Base-by-base conservation (phyloP, 2,113 vertebrate genomes). In the Pterophyllum scalare region DNA sequence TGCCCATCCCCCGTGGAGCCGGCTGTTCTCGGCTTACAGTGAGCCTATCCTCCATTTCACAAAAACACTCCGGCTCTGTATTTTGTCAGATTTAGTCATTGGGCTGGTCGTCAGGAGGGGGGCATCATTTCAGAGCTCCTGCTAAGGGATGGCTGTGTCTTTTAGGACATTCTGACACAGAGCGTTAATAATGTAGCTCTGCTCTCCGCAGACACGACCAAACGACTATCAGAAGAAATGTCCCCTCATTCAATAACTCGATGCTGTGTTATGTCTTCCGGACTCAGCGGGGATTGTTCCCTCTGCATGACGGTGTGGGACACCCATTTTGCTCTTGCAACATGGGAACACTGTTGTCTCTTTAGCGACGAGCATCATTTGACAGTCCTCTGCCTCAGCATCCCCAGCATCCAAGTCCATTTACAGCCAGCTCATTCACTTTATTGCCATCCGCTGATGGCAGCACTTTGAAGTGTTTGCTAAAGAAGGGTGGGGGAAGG, bases 381-480 rank as follows among this genome's bases (percentile, higher is more conserved):
- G 88, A 93, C 87, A 90, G 86, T 83, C 83, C 72, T 87, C 75
- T 89, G 81, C 77, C 86, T 91, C 91, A 83, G 84, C 88, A 87
- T 90, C 87, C 75, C 61, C 83, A 20, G 67, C 79, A 87, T 87
- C 88, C 81, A 26, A 65, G 60, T 75, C 81, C 81, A 90, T 91
- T 92, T 89, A 83, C 61, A 62, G 86, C 59, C 79, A 87, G 58
- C 87, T 90, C 88, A 75, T 93, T 94, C 88, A 77, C 86, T 88
- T 87, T 89, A 91, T 84, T 86, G 88, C 93, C 84, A 43, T 88
- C 77, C 80, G 87, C 92, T 93, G 89, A 93, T 94, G 90, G 93
- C 84, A 91, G 88, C 92, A 92, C 93, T 91, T 88, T 93, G 85
- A 89, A 93, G 89, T 89, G 92, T 87, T 90, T 88, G 85, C 80